Evolutionary conservation across 2,113 vertebrate genomes (phyloP), one percentile per base, ranked within the genome.

Genomic region (Speoplatyrhinus poulsoni): DNA sequence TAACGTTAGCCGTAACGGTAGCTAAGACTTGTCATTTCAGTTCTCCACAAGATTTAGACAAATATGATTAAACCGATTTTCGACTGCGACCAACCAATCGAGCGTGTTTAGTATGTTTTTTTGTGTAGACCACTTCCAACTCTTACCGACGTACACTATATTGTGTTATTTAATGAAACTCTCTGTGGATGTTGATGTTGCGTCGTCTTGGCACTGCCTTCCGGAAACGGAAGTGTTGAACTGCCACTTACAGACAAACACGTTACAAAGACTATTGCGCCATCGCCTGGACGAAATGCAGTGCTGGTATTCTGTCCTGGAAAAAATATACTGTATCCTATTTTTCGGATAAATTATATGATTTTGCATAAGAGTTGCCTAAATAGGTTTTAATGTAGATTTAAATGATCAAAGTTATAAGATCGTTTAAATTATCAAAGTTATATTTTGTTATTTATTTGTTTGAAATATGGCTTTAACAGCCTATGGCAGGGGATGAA

Each of bases 161-260:
- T 12, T n/a, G 12, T 68, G 58, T 36, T 69, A 60, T 50, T 41
- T 47, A 68, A 26, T 48, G 46, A 83, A 52, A 75, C 12, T 67
- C 52, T 75, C 50, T 81, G 66, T 77, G 72, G 72, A 83, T 91
- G 87, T 90, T 89, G 89, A 89, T 87, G 62, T 79, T 82, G 81
- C 82, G 76, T 77, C 62, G 80, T 60, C 66, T 74, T 68, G 13
- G 46, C 58, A 54, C 16, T 47, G 60, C 50, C 73, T 76, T 59
- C 68, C 86, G 82, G 87, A 91, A 91, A 75, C 86, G 89, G 87
- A 90, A 88, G 70, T 62, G 32, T 33, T 0, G 12, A 26, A 1
- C 16, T 3, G 4, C 5, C 10, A 32, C 0, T 0, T 0, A 3
- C 33, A 2, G 12, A n/a, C 0, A 10, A 2, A 0, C 3, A 6